These are phyloP conservation scores for Tuta absoluta DNA, from an alignment of 2,888 invertebrate species.

Conservation along the genomic window DNA sequence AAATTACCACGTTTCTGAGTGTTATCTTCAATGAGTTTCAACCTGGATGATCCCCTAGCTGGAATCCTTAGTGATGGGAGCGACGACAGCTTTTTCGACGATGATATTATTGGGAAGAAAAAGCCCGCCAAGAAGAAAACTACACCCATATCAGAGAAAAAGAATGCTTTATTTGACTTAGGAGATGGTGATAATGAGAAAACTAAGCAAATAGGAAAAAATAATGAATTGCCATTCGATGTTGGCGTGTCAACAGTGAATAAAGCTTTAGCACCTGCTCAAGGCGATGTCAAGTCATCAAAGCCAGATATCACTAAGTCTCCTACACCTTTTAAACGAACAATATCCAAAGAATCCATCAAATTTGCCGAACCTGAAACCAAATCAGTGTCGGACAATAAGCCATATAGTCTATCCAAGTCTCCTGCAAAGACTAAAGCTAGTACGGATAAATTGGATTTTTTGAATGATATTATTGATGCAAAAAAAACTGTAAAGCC, in stretches of 20 bases:
- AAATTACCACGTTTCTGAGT: not conserved
- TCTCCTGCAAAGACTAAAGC: constrained; percentile 60
- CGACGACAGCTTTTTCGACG: constrained; percentile 87
- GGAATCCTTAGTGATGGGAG: constrained; percentile 85
- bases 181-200: constrained; percentile 48
- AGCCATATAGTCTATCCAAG: constrained; percentile 43
- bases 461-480: constrained; percentile 54
- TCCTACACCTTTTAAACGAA: constrained; percentile 51
- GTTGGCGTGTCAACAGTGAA: constrained; percentile 47
- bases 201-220: constrained; percentile 40
- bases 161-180: constrained; percentile 68
- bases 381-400: constrained; percentile 28
- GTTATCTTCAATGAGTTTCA: constrained; percentile 71
- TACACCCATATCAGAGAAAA: constrained; percentile 58
- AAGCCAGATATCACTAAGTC: constrained; percentile 47
- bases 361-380: constrained; percentile 46
- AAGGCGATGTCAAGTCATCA: constrained; percentile 51
- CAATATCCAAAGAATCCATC: constrained; percentile 59
- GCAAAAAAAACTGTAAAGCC: constrained; percentile 51
- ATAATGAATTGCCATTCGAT: constrained; percentile 51
- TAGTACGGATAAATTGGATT: constrained; percentile 59
- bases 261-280: constrained; percentile 34
- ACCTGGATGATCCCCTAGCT: constrained; percentile 83
- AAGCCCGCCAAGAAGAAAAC: constrained; percentile 60
- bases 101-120: constrained; percentile 77